Evolutionary conservation across 2,888 invertebrate genomes (phyloP), one percentile per base, ranked within the genome.

Genomic region (Drosophila nr. medialis): DNA sequence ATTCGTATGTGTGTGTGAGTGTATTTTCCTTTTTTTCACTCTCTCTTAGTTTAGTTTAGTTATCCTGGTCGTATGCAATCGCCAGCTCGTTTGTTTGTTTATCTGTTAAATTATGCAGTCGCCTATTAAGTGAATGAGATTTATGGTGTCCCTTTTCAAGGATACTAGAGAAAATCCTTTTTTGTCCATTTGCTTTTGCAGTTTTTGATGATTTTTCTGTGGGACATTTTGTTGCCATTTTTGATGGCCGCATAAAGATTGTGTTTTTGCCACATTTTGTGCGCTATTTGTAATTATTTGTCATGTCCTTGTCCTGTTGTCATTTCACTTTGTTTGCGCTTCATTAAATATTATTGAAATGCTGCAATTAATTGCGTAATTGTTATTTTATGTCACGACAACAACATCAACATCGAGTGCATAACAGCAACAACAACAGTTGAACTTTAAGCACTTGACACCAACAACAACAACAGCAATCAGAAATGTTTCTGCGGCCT

Each of bases 261-360:
- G 34, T 51, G 45, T 40, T 56, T 34, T 51, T 48, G 50, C 49
- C 69, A 59, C 53, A 55, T 64, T 64, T 64, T 59, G 45, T 56
- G 64, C 45, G 48, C 51, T 51, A 80, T 69, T 86, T 80, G 85
- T 75, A 84, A 86, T 80, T 90, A 83, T 86, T 83, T 86, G 74
- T 70, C 81, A 67, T 81, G 63, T 77, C 64, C 51, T 60, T 54
- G 51, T 63, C 32, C 29, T 67, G 83, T 71, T 83, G 89, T 75
- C 83, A 77, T 90, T 86, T 77, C 71, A 77, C 83, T 89, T 73
- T 84, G 87, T 89, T 86, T 86, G 85, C 90, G 86, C 90, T 87
- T 86, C 86, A 86, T 86, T 86, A 86, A 86, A 86, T 86, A 90
- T 86, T 90, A 86, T 86, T 89, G 89, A 89, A 86, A 89, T 90